Percentiles rank a stretch among this genome's conserved stretches.
phyloP scores from a whole-genome alignment of 2,113 vertebrate genomes.

The Pseudois nayaur region DNA sequence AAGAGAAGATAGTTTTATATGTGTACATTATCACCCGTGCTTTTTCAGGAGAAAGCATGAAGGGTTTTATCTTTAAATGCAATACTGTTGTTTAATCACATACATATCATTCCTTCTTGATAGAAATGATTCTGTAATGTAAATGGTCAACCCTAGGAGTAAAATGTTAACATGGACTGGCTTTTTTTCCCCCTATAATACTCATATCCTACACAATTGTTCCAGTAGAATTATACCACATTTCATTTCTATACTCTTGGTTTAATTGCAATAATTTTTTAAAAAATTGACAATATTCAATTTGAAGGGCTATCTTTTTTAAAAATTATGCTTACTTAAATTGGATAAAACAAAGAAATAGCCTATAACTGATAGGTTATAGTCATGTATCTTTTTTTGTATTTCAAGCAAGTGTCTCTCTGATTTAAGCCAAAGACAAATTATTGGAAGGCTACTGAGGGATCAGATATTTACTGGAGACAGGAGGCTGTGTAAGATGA shows the following conservation, averaged over 20 bases:
- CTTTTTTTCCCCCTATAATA: background rate
- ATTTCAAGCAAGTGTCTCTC: background rate
- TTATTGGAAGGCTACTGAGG: background rate
- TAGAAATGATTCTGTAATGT: background rate
- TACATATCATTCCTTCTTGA: background rate
- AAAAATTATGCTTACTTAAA: background rate
- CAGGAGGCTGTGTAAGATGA: background rate
- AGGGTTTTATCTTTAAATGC: background rate
- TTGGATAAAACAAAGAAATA: background rate
- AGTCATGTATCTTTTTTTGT: background rate
- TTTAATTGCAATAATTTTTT: background rate
- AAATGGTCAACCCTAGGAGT: background rate
- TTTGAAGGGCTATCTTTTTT: background rate
- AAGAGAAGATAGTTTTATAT: background rate
- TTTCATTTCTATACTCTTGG: background rate
- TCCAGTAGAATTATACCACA: background rate
- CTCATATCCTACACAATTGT: background rate
- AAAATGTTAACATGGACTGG: background rate
- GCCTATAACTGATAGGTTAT: background rate
- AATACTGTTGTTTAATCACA: background rate
- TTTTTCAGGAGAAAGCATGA: background rate
- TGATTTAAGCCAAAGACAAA: background rate
- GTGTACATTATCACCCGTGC: background rate
- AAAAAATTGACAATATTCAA: background rate
- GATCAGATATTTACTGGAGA: background rate